Evolutionary conservation across 2,888 invertebrate species (phyloP).

Genomic region (Yponomeuta cagnagella): DNA sequence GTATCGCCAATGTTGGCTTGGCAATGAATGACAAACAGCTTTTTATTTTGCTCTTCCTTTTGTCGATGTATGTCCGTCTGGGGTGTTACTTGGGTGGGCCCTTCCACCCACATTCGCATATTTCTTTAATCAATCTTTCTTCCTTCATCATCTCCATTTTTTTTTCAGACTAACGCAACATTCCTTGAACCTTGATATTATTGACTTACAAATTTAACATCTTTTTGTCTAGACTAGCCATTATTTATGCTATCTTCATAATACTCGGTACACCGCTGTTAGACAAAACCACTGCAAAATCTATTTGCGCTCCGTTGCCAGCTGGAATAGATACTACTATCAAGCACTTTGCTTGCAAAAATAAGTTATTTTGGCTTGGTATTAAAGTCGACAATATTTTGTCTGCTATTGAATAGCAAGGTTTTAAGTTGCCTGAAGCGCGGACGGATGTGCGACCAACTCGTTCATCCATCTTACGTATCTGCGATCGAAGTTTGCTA

Average conservation of each 20-base stretch:
- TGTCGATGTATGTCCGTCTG: too few relatives aligned
- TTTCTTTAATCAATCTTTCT: not conserved
- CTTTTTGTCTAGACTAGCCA: not conserved
- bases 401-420: not conserved
- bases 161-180: not conserved
- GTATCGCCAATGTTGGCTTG: too few relatives aligned
- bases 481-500: constrained; percentile 13
- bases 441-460: constrained; percentile 12
- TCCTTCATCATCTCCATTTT: too few relatives aligned
- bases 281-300: constrained; percentile 5
- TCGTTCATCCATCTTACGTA: constrained; percentile 12
- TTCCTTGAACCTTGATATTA: not conserved
- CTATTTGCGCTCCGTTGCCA: constrained; percentile 6
- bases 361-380: not conserved
- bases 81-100: too few relatives aligned
- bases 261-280: not conserved
- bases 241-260: not conserved
- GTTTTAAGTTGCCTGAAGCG: constrained; percentile 12
- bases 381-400: not conserved
- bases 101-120: not conserved
- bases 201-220: not conserved
- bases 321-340: constrained; percentile 7
- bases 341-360: not conserved
- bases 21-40: too few relatives aligned
- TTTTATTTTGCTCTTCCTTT: too few relatives aligned